Conservation (phyloP, 2,888 invertebrate species). For the Morinoia aosen region DNA sequence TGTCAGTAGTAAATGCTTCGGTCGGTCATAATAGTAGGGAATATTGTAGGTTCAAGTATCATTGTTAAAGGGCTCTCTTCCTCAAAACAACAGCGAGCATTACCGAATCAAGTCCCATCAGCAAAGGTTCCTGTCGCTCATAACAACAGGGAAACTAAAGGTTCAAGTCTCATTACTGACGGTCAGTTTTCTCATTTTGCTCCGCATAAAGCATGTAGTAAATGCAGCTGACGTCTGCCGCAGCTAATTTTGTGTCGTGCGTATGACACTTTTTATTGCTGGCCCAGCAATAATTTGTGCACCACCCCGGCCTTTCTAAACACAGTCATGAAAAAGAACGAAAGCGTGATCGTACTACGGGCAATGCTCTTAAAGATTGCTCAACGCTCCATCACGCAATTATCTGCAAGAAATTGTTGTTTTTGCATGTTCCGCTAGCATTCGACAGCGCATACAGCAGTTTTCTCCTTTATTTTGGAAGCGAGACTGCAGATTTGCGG, state of each 20-base stretch:
- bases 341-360: neutral
- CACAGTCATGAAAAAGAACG: neutral
- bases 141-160: neutral
- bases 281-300: conserved; percentile 7
- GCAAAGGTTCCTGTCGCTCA: neutral
- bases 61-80: neutral
- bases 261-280: conserved; percentile 24
- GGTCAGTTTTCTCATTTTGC: neutral
- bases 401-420: neutral
- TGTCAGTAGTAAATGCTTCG: too few species aligned
- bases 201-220: neutral
- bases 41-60: neutral
- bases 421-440: neutral
- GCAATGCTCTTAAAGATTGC: neutral
- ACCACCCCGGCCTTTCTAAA: neutral
- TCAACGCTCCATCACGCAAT: neutral
- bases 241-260: conserved; percentile 15
- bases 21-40: neutral
- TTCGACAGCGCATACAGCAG: neutral
- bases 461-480: too few species aligned
- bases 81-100: neutral
- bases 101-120: neutral
- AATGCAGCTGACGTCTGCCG: neutral
- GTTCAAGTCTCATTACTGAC: neutral
- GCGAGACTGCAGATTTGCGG: too few species aligned